Evolutionary conservation across 2,113 vertebrate species (phyloP).

Genomic region (Sapajus apella): DNA sequence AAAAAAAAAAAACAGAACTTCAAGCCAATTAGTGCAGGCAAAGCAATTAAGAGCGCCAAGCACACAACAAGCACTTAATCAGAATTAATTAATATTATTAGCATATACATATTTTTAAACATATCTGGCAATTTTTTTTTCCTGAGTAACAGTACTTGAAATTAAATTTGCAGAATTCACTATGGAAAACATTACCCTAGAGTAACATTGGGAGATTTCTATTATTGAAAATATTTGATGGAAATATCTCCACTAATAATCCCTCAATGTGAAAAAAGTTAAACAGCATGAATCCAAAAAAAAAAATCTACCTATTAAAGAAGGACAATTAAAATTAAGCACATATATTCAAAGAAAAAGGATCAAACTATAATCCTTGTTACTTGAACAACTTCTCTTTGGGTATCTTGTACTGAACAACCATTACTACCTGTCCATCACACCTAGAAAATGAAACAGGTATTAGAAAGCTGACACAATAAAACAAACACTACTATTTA

Average conservation of each 20-base stretch:
- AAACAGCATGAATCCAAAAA: neutral
- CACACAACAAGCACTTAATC: neutral
- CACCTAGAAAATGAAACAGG: slow-evolving; percentile 33
- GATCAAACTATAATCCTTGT: slow-evolving; percentile 1
- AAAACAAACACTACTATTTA: slow-evolving; percentile 29
- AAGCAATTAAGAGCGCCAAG: neutral
- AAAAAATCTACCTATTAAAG: neutral
- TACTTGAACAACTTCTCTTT: neutral
- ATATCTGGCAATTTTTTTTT: neutral
- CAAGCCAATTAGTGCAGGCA: neutral
- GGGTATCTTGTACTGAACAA: neutral
- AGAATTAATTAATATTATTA: slow-evolving; percentile 26
- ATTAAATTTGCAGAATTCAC: neutral
- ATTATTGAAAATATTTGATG: neutral
- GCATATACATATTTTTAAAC: neutral
- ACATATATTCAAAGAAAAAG: neutral
- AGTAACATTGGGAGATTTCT: neutral
- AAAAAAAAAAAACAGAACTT: neutral
- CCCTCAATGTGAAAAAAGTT: neutral
- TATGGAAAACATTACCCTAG: neutral
- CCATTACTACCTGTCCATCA: neutral
- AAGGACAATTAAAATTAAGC: slow-evolving; percentile 38
- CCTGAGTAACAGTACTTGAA: neutral
- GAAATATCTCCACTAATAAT: slow-evolving; percentile 37
- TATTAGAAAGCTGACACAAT: slow-evolving; percentile 37